Evolutionary conservation across 2,113 vertebrate species (phyloP), one percentile per base, ranked within the genome.

Genomic region (Columba livia): DNA sequence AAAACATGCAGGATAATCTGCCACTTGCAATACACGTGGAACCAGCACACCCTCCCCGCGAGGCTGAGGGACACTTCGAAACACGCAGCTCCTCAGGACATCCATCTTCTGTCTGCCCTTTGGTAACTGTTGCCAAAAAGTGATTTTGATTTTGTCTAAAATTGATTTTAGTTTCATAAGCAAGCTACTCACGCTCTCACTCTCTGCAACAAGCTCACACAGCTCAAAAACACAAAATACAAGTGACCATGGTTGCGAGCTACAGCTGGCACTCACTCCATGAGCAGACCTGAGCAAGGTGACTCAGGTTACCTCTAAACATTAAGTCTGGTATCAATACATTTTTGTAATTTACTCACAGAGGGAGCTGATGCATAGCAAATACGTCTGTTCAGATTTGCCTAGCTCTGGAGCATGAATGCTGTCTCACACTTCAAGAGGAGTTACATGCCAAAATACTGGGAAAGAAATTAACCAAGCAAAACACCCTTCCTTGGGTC

Each of bases 361-460:
- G 62, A 85, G 18, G 9, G 38, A 80, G 32, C 31, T 31, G 70
- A 69, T n/a, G 21, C 16, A 32, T 2, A 61, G 36, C 26, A 67
- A 67, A 14, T 20, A 85, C 58, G 82, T 60, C 38, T 3, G 1
- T 47, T 50, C 50, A 34, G 42, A n/a, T 42, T 58, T 64, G 34
- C 71, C 65, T n/a, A 6, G 7, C 40, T 80, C 66, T 40, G 36
- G 29, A 79, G n/a, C 73, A 64, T 0, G 1, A 58, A 60, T 2
- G 3, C 34, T 25, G n/a, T 21, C 44, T 40, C 36, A 74, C 6
- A 47, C 7, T 0, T 1, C 60, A 31, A 44, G 36, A 70, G 40
- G 32, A 70, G 20, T 17, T 34, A 62, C 26, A 4, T 12, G 34
- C 32, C 1, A 0, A 26, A 79, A 71, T 0, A 0, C 29, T 4